Percentiles rank a stretch among this genome's conserved stretches.
Conservation (phyloP, 2,797 vertebrate genomes). For the Aselliscus stoliczkanus region DNA sequence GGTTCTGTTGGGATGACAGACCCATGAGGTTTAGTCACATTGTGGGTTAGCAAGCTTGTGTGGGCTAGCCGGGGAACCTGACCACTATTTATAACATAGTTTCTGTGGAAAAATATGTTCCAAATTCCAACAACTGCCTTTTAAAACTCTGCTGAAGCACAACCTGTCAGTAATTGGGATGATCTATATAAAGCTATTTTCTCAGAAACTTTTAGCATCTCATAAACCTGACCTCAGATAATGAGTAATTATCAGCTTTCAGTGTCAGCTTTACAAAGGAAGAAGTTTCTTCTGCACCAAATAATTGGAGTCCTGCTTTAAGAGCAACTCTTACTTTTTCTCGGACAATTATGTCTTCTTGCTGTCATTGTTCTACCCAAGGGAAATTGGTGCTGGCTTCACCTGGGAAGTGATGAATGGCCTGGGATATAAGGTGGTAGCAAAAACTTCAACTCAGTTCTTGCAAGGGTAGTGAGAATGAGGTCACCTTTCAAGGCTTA, state of each 20-base stretch:
- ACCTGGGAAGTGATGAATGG: conserved; percentile 31
- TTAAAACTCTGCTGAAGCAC: conserved; percentile 35
- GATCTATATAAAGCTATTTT: neutral
- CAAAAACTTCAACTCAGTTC: neutral
- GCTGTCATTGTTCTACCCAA: conserved; percentile 40
- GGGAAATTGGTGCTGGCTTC: conserved; percentile 6
- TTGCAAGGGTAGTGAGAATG: neutral
- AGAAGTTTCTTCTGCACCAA: neutral
- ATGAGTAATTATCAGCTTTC: conserved; percentile 21
- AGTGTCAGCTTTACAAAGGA: neutral
- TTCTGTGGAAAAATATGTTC: conserved; percentile 50
- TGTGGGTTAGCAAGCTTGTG: conserved; percentile 7
- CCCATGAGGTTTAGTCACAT: neutral
- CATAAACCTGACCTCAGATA: conserved; percentile 35
- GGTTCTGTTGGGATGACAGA: neutral
- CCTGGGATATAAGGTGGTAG: neutral
- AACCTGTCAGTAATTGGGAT: neutral
- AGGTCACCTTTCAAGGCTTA: conserved; percentile 28
- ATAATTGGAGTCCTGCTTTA: neutral
- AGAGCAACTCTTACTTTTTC: neutral
- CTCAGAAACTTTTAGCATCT: conserved; percentile 37
- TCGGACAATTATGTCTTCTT: neutral
- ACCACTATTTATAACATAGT: conserved; percentile 57
- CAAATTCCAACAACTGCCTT: conserved; percentile 27
- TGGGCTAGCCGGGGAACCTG: conserved; percentile 38